Conservation (phyloP, 2,797 vertebrate genomes). For the Peromyscus eremicus region DNA sequence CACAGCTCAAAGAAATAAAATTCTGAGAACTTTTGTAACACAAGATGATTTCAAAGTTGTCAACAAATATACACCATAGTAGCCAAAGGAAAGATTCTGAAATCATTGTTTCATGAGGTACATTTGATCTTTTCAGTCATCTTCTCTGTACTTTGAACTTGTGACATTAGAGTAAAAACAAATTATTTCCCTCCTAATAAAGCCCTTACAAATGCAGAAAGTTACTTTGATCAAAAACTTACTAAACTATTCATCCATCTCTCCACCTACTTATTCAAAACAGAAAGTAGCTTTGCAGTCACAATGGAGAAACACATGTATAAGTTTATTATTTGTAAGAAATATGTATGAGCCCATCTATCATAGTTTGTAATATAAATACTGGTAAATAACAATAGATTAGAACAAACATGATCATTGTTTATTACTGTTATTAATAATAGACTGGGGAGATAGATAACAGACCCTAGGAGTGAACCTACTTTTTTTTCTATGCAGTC, state of each 20-base stretch:
- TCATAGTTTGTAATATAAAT: not conserved
- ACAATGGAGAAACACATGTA: not conserved
- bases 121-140: not conserved
- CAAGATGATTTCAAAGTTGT: not conserved
- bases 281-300: not conserved
- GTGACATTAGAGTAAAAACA: not conserved
- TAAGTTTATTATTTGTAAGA: not conserved
- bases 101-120: not conserved
- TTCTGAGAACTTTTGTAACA: not conserved
- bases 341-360: not conserved
- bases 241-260: not conserved
- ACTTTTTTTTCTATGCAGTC: not conserved
- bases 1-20: not conserved
- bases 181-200: not conserved
- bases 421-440: not conserved
- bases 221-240: not conserved
- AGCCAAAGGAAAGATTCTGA: not conserved
- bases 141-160: not conserved
- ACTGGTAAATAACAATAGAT: not conserved
- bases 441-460: not conserved
- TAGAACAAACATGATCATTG: not conserved
- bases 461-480: not conserved
- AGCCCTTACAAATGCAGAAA: not conserved
- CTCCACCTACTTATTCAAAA: not conserved
- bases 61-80: not conserved